These are phyloP conservation scores for Ictidomys tridecemlineatus DNA, from an alignment of 2,113 vertebrate species.

Conservation along the genomic window DNA sequence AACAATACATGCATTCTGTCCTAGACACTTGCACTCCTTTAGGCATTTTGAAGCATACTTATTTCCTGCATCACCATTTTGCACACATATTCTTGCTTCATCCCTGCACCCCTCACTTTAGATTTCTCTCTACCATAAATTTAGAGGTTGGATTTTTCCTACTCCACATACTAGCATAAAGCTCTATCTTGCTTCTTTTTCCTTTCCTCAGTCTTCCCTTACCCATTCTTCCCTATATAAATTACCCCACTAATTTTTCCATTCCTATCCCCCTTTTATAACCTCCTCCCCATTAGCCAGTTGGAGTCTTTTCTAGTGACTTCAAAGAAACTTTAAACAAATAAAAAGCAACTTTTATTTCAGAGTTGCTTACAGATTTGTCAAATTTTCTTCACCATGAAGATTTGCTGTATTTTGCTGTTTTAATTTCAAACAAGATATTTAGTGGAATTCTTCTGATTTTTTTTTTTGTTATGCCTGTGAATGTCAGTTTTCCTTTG, in stretches of 20 bases:
- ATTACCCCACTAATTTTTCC: neutral
- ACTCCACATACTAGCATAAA: neutral
- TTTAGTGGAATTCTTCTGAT: constrained; percentile 43
- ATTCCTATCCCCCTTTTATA: neutral
- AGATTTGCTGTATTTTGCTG: constrained; percentile 7
- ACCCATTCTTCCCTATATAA: neutral
- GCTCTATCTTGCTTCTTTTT: neutral
- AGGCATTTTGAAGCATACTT: neutral
- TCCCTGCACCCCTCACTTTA: neutral
- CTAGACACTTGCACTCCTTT: neutral
- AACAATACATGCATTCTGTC: neutral
- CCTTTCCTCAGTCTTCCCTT: neutral
- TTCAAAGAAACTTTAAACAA: neutral
- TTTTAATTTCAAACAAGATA: constrained; percentile 55
- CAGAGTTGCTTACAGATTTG: constrained; percentile 41
- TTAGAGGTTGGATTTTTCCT: neutral
- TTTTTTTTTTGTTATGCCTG: neutral
- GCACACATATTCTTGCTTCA: neutral
- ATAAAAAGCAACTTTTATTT: neutral
- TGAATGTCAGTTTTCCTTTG: constrained; percentile 29
- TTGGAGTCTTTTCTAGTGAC: neutral
- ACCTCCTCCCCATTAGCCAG: neutral
- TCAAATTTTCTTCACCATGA: neutral
- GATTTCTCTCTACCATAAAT: neutral
- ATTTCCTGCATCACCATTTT: neutral